Evolutionary conservation across 2,113 vertebrate species (phyloP).

Genomic region (Nanorana parkeri): DNA sequence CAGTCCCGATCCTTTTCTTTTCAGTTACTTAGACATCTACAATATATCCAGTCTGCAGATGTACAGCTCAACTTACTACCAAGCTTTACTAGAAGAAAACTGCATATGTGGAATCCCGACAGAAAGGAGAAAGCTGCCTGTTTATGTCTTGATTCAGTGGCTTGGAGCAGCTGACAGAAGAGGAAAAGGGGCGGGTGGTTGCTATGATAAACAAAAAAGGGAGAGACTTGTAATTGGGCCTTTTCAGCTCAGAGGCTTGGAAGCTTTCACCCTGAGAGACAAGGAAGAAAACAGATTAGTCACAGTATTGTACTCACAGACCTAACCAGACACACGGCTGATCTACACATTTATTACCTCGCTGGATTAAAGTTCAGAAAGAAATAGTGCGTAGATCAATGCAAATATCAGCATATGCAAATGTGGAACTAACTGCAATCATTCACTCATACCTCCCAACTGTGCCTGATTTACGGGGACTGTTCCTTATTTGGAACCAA

Average conservation of each 20-base stretch:
- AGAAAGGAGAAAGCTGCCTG: constrained; percentile 44
- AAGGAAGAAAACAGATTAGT: constrained; percentile 56
- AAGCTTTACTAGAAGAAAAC: neutral
- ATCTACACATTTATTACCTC: neutral
- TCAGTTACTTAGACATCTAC: neutral
- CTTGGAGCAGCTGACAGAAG: constrained; percentile 33
- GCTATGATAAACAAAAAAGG: constrained; percentile 73
- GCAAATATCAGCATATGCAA: no score
- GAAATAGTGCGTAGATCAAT: no score
- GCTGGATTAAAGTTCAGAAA: no score
- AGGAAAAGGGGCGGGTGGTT: constrained; percentile 61
- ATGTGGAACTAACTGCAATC: no score
- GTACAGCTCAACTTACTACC: neutral
- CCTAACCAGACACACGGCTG: constrained; percentile 4
- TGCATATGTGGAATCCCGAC: constrained; percentile 21
- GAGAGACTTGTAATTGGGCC: constrained; percentile 63
- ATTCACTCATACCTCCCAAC: no score
- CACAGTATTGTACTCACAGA: constrained; percentile 50
- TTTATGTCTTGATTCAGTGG: constrained; percentile 56
- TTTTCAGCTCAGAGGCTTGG: constrained; percentile 21
- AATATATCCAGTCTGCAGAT: neutral
- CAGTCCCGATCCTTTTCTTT: no score
- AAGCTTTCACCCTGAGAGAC: constrained; percentile 56
- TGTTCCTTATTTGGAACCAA: no score
- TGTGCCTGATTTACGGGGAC: no score